phyloP scores from a whole-genome alignment of 2,797 vertebrate species.

The Phrynocephalus forsythii region DNA sequence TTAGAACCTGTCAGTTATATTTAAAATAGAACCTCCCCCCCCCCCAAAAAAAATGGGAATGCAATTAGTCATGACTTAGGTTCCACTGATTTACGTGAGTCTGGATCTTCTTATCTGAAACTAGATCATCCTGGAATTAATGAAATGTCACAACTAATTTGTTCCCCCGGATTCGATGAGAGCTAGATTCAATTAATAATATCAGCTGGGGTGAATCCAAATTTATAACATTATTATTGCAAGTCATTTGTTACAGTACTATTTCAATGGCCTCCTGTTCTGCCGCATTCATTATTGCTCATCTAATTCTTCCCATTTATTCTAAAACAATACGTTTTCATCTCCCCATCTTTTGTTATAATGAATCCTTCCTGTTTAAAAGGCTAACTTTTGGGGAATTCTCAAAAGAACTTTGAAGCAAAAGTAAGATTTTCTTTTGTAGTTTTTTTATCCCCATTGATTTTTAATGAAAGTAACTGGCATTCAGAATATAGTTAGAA shows the following conservation, averaged over 20 bases:
- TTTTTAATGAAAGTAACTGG: too few relatives aligned
- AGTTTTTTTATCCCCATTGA: too few relatives aligned
- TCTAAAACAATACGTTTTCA: too few relatives aligned
- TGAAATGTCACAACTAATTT: background rate
- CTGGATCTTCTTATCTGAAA: background rate
- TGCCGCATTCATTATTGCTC: too few relatives aligned
- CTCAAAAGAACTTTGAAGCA: too few relatives aligned
- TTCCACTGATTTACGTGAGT: background rate
- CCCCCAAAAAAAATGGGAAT: background rate
- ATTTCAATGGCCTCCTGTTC: too few relatives aligned
- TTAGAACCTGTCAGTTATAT: background rate
- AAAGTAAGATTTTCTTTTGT: too few relatives aligned
- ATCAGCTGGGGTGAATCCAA: background rate
- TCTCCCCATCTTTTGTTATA: too few relatives aligned
- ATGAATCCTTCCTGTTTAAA: too few relatives aligned
- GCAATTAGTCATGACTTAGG: background rate
- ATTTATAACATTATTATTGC: background rate
- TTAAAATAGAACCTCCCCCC: background rate
- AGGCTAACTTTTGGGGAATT: too few relatives aligned
- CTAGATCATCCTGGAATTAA: background rate
- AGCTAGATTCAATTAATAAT: background rate
- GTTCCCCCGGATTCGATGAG: background rate
- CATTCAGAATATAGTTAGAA: too few relatives aligned
- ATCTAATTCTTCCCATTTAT: too few relatives aligned
- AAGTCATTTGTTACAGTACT: background rate